Evolutionary conservation across 37 sponge, comb jelly and placozoan species (phyloP).

Genomic region (Diacarnus erythraeanus): DNA sequence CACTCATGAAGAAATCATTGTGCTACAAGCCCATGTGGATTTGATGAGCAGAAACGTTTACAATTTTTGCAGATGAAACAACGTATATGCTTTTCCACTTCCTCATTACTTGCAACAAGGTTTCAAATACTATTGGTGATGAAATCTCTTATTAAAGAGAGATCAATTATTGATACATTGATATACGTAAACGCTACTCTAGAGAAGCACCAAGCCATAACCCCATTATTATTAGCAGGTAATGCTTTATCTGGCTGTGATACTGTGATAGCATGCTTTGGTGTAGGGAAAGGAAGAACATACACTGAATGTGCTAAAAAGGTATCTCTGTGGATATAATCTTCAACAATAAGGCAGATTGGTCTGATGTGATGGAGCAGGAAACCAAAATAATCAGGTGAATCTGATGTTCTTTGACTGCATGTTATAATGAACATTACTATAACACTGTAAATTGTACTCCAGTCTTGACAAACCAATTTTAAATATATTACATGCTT

Average conservation of each 20-base stretch:
- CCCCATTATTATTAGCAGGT: not conserved
- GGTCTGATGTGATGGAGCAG: not conserved
- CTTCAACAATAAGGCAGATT: not conserved
- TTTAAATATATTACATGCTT: too few relatives aligned
- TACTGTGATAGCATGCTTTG: not conserved
- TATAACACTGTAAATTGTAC: too few relatives aligned
- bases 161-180: not conserved
- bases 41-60: too few relatives aligned
- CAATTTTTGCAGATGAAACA: too few relatives aligned
- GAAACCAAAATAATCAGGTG: not conserved
- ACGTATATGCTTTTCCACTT: too few relatives aligned
- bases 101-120: too few relatives aligned
- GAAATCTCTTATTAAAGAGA: not conserved
- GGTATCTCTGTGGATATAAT: not conserved
- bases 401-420: not conserved
- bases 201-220: not conserved
- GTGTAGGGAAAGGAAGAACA: not conserved
- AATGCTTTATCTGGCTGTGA: not conserved
- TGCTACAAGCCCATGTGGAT: too few relatives aligned
- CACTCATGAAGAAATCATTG: too few relatives aligned
- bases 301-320: not conserved
- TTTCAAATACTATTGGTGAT: too few relatives aligned
- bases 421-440: too few relatives aligned
- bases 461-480: too few relatives aligned
- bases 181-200: not conserved